Base-by-base conservation (phyloP, 2,888 invertebrate genomes). In the Drosophila paramelanica region DNA sequence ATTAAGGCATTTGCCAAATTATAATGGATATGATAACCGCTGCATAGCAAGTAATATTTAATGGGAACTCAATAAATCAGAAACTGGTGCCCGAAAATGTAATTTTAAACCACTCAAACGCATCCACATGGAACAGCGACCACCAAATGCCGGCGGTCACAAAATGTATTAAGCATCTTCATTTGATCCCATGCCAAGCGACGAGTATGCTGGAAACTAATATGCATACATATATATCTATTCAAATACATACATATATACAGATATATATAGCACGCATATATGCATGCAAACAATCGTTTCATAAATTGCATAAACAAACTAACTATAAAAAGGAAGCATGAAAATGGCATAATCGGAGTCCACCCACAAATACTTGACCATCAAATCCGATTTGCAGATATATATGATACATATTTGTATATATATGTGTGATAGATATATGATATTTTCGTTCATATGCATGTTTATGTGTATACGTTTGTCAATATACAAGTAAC, bases 41-140 rank as follows among this genome's bases (percentile, higher is more conserved):
- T 38, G 41, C 27, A 55, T 45, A 43, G 42, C 52, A 45, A 61
- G 45, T 41, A 41, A 65, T 55, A 52, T 66, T 25, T 46, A 43
- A 66, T 62, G 58, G 50, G 46, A 67, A 55, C 47, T 55, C 55
- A 64, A 60, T 73, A 55, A 79, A 69, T 73, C 67, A 58, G 53
- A 25, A 50, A 43, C 64, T 61, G 20, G 11, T 60, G 49, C 1
- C 57, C 47, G 38, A 50, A 72, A 77, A 84, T 84, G 67, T 75
- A 81, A 84, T 82, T 75, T 75, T 78, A 84, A 81, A 67, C 64
- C 88, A 84, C 78, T 82, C 81, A 84, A 84, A 72, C 39, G 81
- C 87, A 81, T 68, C 64, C 73, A 60, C 65, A 80, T 81, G 78
- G 81, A 77, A 80, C 71, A 77, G 25, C 50, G 68, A 56, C 46